Evolutionary conservation across 2,113 vertebrate genomes (phyloP).

Genomic region (Chamaea fasciata): DNA sequence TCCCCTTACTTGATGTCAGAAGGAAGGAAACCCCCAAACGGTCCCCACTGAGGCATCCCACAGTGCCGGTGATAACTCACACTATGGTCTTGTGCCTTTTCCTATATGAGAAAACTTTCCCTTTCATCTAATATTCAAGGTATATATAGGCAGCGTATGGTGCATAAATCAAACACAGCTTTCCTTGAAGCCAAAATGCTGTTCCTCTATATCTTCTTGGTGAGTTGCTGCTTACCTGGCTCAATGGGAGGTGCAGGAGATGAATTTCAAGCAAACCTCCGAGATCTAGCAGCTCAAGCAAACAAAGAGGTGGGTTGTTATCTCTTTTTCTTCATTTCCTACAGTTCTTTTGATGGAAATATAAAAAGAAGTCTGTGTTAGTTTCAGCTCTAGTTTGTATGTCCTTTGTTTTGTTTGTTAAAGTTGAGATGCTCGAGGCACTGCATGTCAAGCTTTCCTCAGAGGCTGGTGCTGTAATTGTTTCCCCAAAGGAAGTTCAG

Average conservation of each 20-base stretch:
- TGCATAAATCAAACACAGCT: background rate
- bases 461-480: background rate
- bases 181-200: constrained; percentile 30
- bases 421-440: background rate
- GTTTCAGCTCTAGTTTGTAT: background rate
- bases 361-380: background rate
- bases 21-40: constrained; percentile 52
- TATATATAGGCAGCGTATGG: constrained; percentile 34
- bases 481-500: constrained; percentile 62
- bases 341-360: background rate
- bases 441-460: background rate
- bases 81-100: background rate
- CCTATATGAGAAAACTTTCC: constrained; percentile 56
- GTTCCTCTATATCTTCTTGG: background rate
- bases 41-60: constrained; percentile 38
- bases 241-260: background rate
- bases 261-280: background rate
- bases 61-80: background rate
- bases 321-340: background rate
- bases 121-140: constrained; percentile 30
- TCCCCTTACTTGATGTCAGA: constrained; percentile 58
- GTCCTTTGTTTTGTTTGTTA: background rate
- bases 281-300: background rate
- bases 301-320: background rate
- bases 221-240: background rate